Evolutionary conservation across 2,113 vertebrate genomes (phyloP).

Genomic region (Lynx canadensis): DNA sequence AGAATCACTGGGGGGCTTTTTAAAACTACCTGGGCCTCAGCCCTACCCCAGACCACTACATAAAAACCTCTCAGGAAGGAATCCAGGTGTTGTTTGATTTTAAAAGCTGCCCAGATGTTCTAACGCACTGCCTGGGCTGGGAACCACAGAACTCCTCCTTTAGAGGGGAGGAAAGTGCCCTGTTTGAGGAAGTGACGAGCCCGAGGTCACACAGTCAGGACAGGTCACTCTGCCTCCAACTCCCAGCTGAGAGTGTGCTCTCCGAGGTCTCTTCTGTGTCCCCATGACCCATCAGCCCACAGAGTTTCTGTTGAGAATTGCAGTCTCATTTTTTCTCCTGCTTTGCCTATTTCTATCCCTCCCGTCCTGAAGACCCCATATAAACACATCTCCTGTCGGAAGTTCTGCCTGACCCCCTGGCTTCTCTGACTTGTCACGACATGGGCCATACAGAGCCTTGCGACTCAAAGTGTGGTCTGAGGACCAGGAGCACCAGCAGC

Average conservation of each 20-base stretch:
- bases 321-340: neutral
- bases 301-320: neutral
- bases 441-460: neutral
- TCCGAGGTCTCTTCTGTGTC: neutral
- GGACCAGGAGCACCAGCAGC: neutral
- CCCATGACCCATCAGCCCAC: neutral
- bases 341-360: neutral
- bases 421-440: neutral
- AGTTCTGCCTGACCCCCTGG: neutral
- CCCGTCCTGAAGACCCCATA: neutral
- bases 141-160: constrained; percentile 9
- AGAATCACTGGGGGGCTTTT: neutral
- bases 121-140: neutral
- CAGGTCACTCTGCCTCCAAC: neutral
- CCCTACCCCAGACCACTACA: neutral
- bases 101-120: constrained; percentile 58
- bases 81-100: constrained; percentile 33
- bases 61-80: constrained; percentile 10
- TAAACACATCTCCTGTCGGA: no score
- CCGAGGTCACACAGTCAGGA: neutral
- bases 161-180: neutral
- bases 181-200: neutral
- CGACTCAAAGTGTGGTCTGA: neutral
- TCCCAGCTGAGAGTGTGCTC: neutral
- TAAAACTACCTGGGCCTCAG: neutral